Base-by-base conservation (phyloP, 2,113 vertebrate genomes). In the Oreamnos americanus region DNA sequence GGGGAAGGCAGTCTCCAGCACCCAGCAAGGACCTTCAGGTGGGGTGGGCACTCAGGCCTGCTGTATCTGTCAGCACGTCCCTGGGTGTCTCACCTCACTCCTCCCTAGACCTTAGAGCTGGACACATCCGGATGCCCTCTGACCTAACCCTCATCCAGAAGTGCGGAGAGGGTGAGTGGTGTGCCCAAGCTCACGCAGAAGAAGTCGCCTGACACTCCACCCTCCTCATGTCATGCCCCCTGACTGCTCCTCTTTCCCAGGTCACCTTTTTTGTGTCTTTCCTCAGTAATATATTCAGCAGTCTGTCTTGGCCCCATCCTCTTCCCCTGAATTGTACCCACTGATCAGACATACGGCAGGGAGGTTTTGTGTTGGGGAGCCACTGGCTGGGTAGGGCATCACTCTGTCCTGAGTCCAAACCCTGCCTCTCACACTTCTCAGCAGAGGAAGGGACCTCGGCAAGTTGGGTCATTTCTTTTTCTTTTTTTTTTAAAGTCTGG, bases 301-400 rank as follows among this genome's bases (percentile, higher is more conserved):
- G 15, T 45, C 57, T 81, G 47, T 90, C 28, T 30, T 7, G 64
- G 82, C 30, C 30, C 55, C 10, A 9, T 51, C 0, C 21, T 23
- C 43, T 60, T 21, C 49, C 51, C 62, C 30, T 39, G 47, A 45
- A 21, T 19, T 17, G 23, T 36, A 62, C 30, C 23, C 76, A 19
- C 3, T 19, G 16, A 3, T 12, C 4, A 36, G 57, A 23, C 25
- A 3, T 1, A 1, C 0, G 3, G 55, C 30, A 21, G 26, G 47
- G 26, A 49, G 39, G n/a, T 39, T 62, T 62, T 55, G 49, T 11
- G 53, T 5, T 3, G 1, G 43, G 21, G 55, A n/a, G 19, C 36
- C 45, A 11, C 39, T 19, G 64, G 53, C 43, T 1, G 25, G 79
- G 49, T 28, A 58, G 49, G 9, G 33, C 2, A 43, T 51, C 64